Conservation (phyloP, 2,797 vertebrate genomes). For the Bothrops alternatus region DNA sequence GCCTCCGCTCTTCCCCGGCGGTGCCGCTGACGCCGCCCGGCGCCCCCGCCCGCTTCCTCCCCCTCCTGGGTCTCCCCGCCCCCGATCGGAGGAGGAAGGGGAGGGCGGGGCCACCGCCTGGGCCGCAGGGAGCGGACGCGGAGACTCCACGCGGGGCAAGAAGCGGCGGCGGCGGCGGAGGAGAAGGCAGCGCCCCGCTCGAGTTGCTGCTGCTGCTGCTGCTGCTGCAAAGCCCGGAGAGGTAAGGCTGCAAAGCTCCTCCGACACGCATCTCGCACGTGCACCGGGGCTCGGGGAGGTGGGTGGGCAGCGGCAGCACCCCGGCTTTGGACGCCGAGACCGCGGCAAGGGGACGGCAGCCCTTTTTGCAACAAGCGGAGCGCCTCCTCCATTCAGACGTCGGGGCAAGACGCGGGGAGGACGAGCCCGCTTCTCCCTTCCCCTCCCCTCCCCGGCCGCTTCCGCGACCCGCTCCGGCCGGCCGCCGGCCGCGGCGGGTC, state of each 20-base stretch:
- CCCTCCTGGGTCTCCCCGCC: slow-evolving; percentile 20
- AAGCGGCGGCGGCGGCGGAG: neutral
- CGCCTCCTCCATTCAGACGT: too few species aligned
- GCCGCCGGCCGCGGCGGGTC: neutral
- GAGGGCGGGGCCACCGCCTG: neutral
- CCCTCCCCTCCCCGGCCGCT: too few species aligned
- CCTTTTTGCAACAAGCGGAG: too few species aligned
- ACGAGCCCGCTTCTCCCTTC: neutral
- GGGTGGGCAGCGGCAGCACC: too few species aligned
- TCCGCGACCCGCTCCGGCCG: neutral
- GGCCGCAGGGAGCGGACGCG: neutral
- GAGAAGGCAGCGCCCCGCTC: too few species aligned
- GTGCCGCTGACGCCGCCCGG: neutral
- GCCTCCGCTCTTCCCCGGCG: neutral
- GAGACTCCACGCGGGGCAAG: neutral
- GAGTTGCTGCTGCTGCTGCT: too few species aligned
- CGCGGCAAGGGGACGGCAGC: neutral
- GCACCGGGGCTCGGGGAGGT: too few species aligned
- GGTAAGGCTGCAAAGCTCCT: too few species aligned
- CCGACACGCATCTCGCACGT: too few species aligned
- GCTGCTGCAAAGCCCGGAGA: neutral
- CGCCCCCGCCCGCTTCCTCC: neutral
- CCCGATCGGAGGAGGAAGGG: neutral
- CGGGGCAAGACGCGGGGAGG: too few species aligned
- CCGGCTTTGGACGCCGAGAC: too few species aligned